Conservation (phyloP, 1,140 invertebrate species). For the Periplaneta americana region DNA sequence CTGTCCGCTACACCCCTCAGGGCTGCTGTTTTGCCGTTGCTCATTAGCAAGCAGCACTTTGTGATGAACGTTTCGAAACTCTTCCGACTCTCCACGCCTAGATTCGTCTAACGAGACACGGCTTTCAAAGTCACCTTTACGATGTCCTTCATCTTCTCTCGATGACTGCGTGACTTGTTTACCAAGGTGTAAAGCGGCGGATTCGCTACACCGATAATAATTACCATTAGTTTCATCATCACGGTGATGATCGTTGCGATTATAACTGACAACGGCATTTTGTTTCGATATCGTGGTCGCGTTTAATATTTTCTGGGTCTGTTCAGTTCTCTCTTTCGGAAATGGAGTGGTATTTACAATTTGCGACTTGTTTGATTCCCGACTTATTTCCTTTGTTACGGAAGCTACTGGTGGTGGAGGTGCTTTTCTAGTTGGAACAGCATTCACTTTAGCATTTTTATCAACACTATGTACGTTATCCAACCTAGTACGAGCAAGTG, state of each 20-base stretch:
- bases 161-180: background rate
- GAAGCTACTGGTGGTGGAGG: slow-evolving; percentile 26
- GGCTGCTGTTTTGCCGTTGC: too few species aligned
- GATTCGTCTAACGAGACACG: background rate
- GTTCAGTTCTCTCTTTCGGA: background rate
- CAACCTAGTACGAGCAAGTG: slow-evolving; percentile 53
- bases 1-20: background rate
- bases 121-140: background rate
- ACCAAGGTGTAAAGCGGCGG: background rate
- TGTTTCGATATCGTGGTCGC: background rate
- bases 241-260: background rate
- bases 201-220: background rate
- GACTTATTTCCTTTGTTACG: slow-evolving; percentile 32
- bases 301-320: background rate
- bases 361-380: background rate
- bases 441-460: background rate
- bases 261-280: background rate
- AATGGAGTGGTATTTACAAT: background rate
- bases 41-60: background rate
- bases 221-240: background rate
- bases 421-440: background rate
- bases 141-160: background rate
- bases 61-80: background rate
- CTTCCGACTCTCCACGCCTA: background rate
- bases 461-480: too few species aligned